phyloP scores from a whole-genome alignment of 2,888 invertebrate species.

The Atethmia centrago region DNA sequence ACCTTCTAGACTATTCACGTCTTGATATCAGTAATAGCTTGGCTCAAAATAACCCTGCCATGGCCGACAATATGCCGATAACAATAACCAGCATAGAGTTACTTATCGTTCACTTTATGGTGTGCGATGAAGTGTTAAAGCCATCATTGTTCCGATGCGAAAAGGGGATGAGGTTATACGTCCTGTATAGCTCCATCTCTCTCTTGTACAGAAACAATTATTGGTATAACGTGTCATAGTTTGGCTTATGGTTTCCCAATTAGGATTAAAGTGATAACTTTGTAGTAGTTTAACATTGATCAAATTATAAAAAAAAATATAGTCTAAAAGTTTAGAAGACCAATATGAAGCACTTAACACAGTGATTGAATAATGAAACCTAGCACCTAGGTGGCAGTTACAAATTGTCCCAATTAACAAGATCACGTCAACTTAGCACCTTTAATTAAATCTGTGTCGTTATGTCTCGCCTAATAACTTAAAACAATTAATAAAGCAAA shows the following conservation, averaged over 20 bases:
- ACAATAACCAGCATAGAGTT: neutral
- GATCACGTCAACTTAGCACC: constrained; percentile 4
- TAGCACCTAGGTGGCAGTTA: neutral
- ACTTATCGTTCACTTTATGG: neutral
- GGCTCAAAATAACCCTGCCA: neutral
- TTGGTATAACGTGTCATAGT: neutral
- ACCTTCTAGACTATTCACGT: neutral
- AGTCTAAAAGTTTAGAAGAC: constrained; percentile 3
- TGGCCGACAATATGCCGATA: neutral
- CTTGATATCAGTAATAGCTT: neutral
- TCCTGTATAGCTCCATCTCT: neutral
- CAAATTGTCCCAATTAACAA: constrained; percentile 18
- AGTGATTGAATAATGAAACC: constrained; percentile 10
- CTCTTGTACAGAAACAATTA: neutral
- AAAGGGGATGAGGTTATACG: neutral
- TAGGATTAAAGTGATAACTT: neutral
- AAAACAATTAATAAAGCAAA: constrained; percentile 15
- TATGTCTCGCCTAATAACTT: constrained; percentile 13
- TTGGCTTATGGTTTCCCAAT: neutral
- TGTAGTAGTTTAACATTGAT: neutral
- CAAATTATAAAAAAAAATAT: neutral
- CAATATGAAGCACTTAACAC: neutral
- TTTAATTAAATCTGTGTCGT: constrained; percentile 13
- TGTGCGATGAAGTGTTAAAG: neutral
- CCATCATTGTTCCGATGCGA: neutral